Evolutionary conservation across 2,797 vertebrate genomes (phyloP), one percentile per base, ranked within the genome.

Genomic region (Halcyon smyrnensis): DNA sequence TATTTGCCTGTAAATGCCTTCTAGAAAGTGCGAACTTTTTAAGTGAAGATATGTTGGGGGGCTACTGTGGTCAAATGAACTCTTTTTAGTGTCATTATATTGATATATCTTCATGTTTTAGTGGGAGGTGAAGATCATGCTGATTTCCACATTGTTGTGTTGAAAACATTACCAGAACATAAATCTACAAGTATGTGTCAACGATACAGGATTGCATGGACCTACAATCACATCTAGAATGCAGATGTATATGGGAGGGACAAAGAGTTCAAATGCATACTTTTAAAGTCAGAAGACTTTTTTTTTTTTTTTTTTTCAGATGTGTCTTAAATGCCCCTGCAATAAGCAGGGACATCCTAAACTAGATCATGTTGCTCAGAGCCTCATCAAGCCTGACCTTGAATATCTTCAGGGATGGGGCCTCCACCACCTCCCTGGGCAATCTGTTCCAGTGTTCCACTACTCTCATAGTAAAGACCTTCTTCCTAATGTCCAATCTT

Each of bases 191-290:
- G 5, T 4, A 2, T 48, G 6, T 5, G 4, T 14, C 1, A 2
- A 54, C 12, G 9, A 54, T 37, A 30, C 16, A 70, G 24, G 11
- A 50, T 16, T 63, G 8, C 25, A 21, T 12, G 19, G 8, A 39
- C 6, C 30, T 80, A 13, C 19, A 46, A 23, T 39, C 14, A 12
- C 54, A 65, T 9, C 8, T 59, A 36, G 41, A 50, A 86, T 12
- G 16, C 5, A 71, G 24, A 8, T 18, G 13, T 1, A 19, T 11
- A 8, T 27, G 11, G 12, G 2, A 50, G 9, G 14, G 11, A 1
- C 3, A 86, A 68, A 50, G 14, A 0, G 2, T 5, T 4, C 4
- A 77, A 91, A 87, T 21, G 16, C 6, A 20, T n/a, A 41, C 8
- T 43, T 81, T 37, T 46, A 18, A 54, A 65, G 37, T 41, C 24